These are phyloP conservation scores for Noctua comes DNA, from an alignment of 2,888 invertebrate genomes.

Conservation along the genomic window DNA sequence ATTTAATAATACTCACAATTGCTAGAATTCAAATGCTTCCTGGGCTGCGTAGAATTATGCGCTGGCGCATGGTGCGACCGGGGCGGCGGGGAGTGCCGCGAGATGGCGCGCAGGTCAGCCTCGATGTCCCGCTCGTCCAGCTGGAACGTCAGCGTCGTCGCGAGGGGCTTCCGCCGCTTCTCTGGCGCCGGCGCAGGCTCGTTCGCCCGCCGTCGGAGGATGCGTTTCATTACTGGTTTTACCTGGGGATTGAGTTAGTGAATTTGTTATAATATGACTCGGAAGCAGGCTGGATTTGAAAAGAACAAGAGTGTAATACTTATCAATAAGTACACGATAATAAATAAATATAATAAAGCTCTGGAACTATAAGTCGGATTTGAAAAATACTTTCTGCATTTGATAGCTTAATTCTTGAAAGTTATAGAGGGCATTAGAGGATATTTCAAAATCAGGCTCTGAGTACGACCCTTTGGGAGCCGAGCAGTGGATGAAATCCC, in stretches of 20 bases:
- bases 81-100: slow-evolving; percentile 84
- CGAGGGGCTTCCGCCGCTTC: slow-evolving; percentile 96
- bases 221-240: slow-evolving; percentile 99
- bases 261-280: background rate
- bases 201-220: slow-evolving; percentile 97
- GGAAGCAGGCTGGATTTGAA: background rate
- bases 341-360: too few species aligned
- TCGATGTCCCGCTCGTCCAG: slow-evolving; percentile 97
- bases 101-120: slow-evolving; percentile 95
- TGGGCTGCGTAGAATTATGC: slow-evolving; percentile 75
- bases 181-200: slow-evolving; percentile 97
- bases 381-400: too few species aligned
- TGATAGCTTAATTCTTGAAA: too few species aligned
- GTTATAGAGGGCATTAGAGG: too few species aligned
- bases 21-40: slow-evolving; percentile 82
- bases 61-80: slow-evolving; percentile 69
- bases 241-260: slow-evolving; percentile 84
- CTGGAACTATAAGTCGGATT: too few species aligned
- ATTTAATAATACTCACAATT: slow-evolving; percentile 76
- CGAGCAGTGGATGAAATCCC: too few species aligned
- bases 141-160: slow-evolving; percentile 96
- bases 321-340: background rate
- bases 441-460: too few species aligned
- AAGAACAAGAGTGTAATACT: background rate
- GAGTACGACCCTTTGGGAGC: too few species aligned